Percentiles rank a stretch among this genome's conserved stretches.
Conservation (phyloP, 1,140 invertebrate species). For the Leptinotarsa texana region DNA sequence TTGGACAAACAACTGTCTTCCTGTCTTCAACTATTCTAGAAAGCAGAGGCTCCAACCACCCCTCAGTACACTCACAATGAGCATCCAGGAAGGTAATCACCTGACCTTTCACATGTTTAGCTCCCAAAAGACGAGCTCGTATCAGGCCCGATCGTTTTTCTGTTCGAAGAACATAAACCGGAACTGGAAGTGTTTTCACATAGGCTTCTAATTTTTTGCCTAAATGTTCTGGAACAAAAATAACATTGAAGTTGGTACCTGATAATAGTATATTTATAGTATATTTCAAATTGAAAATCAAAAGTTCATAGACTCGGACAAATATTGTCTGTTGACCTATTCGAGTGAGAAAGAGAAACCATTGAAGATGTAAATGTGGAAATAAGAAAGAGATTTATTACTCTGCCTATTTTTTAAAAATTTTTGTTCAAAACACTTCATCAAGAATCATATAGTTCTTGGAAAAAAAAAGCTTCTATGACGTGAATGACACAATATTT, state of each 20-base stretch:
- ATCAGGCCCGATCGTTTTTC: slow-evolving; percentile 91
- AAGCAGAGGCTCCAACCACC: slow-evolving; percentile 92
- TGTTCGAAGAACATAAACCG: slow-evolving; percentile 82
- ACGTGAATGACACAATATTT: no score
- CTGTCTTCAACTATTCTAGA: slow-evolving; percentile 88
- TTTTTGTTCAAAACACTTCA: no score
- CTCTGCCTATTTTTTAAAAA: no score
- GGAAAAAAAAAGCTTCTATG: no score
- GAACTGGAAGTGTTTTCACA: slow-evolving; percentile 80
- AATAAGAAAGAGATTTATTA: no score
- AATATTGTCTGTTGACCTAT: no score
- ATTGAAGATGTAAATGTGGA: no score
- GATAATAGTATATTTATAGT: no score
- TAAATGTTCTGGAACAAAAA: slow-evolving; percentile 75
- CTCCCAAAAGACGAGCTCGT: slow-evolving; percentile 87
- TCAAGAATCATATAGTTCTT: no score
- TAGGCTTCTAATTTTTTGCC: slow-evolving; percentile 89
- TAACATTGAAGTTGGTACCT: neutral
- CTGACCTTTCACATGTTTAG: slow-evolving; percentile 88
- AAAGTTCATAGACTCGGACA: no score
- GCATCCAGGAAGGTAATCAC: slow-evolving; percentile 96
- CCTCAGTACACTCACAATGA: slow-evolving; percentile 93
- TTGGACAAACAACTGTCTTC: slow-evolving; percentile 93
- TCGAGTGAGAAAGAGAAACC: no score
- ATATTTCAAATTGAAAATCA: no score